Percentiles rank a stretch among this genome's conserved stretches.
phyloP scores from a whole-genome alignment of 2,113 vertebrate genomes.

The Perccottus glenii region DNA sequence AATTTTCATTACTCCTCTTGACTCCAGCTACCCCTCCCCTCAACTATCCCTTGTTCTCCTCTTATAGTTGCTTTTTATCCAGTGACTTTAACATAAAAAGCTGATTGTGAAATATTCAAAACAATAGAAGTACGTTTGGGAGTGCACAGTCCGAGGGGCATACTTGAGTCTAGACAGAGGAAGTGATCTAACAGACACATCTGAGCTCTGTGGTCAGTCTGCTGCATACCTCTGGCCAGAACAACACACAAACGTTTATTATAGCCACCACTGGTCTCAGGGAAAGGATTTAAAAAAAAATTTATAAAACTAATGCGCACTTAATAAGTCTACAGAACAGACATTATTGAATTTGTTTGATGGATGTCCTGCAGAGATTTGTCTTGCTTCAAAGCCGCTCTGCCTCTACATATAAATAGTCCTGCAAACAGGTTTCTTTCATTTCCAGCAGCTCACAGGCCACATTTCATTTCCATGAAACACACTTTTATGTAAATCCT shows the following conservation, averaged over 20 bases:
- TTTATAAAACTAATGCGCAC: constrained; percentile 29
- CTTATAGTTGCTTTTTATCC: constrained; percentile 1
- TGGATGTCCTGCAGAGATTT: constrained; percentile 6
- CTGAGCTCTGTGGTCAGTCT: constrained; percentile 42
- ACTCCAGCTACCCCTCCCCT: constrained; percentile 53
- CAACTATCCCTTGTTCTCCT: constrained; percentile 5
- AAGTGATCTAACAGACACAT: constrained; percentile 59
- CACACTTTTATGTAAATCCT: constrained; percentile 37
- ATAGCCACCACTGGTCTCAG: constrained; percentile 21
- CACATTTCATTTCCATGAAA: constrained; percentile 21
- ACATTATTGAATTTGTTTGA: constrained; percentile 13
- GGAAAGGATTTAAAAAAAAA: constrained; percentile 20
- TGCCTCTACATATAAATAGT: no score
- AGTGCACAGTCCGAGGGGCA: constrained; percentile 27
- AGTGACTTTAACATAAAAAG: constrained; percentile 27
- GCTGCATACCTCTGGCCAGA: constrained; percentile 41
- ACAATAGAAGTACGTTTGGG: constrained; percentile 32
- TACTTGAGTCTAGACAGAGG: constrained; percentile 76
- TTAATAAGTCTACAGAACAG: constrained; percentile 18
- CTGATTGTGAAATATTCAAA: constrained; percentile 52
- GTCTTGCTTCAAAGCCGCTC: not conserved
- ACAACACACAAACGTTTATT: constrained; percentile 26
- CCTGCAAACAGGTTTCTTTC: constrained; percentile 16
- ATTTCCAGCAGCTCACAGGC: constrained; percentile 18
- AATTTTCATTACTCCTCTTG: constrained; percentile 71